Conservation (phyloP, 2,888 invertebrate species). For the Drosophila sordidapex region DNA sequence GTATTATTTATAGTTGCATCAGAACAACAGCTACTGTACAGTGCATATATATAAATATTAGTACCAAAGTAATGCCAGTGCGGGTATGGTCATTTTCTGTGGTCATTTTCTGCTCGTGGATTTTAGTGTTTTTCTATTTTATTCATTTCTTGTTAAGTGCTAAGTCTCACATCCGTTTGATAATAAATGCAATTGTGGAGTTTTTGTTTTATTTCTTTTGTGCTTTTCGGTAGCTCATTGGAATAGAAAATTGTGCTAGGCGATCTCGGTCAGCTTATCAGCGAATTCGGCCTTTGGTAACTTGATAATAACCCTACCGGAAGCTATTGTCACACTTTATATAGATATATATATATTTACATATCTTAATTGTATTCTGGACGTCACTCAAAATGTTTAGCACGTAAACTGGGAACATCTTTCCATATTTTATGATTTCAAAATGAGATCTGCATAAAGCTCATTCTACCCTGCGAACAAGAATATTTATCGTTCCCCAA, state of each 20-base stretch:
- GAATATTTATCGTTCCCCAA: not conserved
- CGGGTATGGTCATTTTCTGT: conserved; percentile 12
- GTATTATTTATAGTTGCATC: conserved; percentile 41
- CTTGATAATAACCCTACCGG: conserved; percentile 34
- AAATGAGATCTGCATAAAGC: not conserved
- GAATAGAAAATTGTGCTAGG: conserved; percentile 13
- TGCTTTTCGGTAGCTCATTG: conserved; percentile 15
- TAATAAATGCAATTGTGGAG: conserved; percentile 16
- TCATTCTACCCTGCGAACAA: too few species aligned
- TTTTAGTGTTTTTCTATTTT: not conserved
- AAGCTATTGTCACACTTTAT: conserved; percentile 25
- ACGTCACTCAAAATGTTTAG: not conserved
- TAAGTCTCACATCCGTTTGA: conserved; percentile 46
- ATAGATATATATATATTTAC: not conserved
- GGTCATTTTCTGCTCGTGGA: not conserved
- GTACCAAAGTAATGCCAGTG: conserved; percentile 12
- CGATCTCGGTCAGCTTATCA: conserved; percentile 44
- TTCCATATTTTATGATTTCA: not conserved
- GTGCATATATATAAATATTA: not conserved
- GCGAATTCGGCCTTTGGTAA: conserved; percentile 14
- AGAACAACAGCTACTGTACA: conserved; percentile 23
- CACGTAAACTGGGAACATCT: not conserved
- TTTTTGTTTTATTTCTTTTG: conserved; percentile 14
- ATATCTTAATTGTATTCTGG: not conserved
- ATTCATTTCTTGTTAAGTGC: not conserved